Conservation (phyloP, 2,113 vertebrate species). For the Myiopsitta monachus region DNA sequence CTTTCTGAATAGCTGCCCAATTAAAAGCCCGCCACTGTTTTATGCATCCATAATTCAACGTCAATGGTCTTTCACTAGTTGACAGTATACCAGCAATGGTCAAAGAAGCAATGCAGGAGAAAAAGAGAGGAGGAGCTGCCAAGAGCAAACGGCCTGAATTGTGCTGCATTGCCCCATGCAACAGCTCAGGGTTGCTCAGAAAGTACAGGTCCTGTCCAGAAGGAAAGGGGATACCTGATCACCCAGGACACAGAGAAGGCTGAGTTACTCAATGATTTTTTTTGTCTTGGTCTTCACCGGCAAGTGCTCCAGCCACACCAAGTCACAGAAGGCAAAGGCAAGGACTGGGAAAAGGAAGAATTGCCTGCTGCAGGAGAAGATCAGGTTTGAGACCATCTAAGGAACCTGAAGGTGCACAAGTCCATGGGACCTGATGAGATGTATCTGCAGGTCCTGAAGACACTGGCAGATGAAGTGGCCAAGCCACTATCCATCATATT, state of each 20-base stretch:
- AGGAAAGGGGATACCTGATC: not conserved
- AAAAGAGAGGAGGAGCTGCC: not conserved
- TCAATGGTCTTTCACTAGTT: not conserved
- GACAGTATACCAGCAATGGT: not conserved
- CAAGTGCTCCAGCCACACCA: not conserved
- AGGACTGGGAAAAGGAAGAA: not conserved
- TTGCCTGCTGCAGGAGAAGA: not conserved
- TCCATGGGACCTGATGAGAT: not conserved
- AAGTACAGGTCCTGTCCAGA: not conserved
- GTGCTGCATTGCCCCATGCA: not conserved
- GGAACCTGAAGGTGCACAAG: not conserved
- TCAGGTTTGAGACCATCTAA: not conserved
- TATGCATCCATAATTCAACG: not conserved
- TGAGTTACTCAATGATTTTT: not conserved
- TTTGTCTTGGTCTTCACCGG: not conserved
- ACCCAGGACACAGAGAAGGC: not conserved
- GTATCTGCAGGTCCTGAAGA: not conserved
- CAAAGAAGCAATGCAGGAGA: not conserved
- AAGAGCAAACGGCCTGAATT: not conserved
- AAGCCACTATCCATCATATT: not conserved
- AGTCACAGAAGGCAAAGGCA: not conserved
- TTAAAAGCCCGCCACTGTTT: not conserved
- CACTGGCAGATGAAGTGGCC: not conserved
- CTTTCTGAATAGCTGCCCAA: conserved; percentile 12
- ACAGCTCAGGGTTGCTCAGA: not conserved